Evolutionary conservation across 1,140 invertebrate species (phyloP).

Genomic region (Cyclargus thomasi): DNA sequence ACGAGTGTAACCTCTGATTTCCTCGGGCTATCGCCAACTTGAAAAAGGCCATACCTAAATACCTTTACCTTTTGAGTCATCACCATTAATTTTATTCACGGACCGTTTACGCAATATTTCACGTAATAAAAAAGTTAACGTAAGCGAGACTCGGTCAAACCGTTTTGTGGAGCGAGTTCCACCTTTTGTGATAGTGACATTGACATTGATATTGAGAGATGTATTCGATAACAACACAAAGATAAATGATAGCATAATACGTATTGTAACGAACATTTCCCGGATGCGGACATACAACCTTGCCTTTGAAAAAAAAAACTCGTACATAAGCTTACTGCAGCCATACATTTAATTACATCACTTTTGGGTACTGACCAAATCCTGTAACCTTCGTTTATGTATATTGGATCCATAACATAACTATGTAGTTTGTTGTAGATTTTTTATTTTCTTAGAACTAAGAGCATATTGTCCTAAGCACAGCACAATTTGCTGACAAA

Average conservation of each 20-base stretch:
- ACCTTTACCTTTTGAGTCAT: background rate
- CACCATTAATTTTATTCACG: background rate
- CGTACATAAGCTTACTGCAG: background rate
- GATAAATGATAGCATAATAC: background rate
- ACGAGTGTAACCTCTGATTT: too few relatives aligned
- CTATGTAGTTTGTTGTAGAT: too few relatives aligned
- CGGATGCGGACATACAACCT: conserved; percentile 10
- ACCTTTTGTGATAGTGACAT: background rate
- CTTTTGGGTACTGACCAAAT: background rate
- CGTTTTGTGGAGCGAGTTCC: background rate
- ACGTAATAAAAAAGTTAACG: background rate
- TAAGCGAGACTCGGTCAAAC: background rate
- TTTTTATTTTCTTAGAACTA: too few relatives aligned
- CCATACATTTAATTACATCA: conserved; percentile 4
- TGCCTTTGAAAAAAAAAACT: conserved; percentile 6
- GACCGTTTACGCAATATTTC: background rate
- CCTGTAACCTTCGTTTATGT: too few relatives aligned
- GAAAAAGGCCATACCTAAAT: too few relatives aligned
- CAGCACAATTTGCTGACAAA: too few relatives aligned
- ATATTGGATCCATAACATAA: too few relatives aligned
- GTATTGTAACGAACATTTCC: background rate
- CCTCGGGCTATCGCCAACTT: too few relatives aligned
- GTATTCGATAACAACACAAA: background rate
- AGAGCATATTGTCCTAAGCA: too few relatives aligned
- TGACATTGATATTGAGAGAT: conserved; percentile 13